phyloP scores from a whole-genome alignment of 2,888 invertebrate genomes.

The Peribatodes rhomboidaria region DNA sequence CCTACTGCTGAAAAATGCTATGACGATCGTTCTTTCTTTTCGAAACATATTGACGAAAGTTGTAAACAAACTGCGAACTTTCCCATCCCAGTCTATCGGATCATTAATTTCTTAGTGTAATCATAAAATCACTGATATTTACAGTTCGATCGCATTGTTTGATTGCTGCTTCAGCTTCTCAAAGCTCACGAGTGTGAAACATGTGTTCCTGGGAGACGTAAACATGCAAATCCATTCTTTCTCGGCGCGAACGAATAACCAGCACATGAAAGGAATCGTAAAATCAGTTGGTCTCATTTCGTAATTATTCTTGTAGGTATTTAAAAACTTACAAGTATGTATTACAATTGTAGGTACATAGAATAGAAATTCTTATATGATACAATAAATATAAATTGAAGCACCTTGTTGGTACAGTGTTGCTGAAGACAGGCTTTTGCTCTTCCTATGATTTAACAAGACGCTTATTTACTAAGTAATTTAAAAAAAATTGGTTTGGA shows the following conservation, averaged over 20 bases:
- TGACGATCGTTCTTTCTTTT: too few relatives aligned
- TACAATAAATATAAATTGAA: too few relatives aligned
- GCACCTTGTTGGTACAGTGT: too few relatives aligned
- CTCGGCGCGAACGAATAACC: conserved; percentile 50
- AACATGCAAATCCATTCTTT: conserved; percentile 64
- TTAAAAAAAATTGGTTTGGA: too few relatives aligned
- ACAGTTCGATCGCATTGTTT: conserved; percentile 38
- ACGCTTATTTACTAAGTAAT: too few relatives aligned
- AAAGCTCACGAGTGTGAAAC: conserved; percentile 50
- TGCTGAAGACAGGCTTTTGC: too few relatives aligned
- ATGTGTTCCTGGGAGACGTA: conserved; percentile 59
- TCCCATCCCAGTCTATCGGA: conserved; percentile 5
- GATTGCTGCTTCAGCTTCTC: conserved; percentile 43
- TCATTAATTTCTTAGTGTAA: conserved; percentile 21
- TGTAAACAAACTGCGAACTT: conserved; percentile 8
- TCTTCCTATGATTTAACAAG: too few relatives aligned
- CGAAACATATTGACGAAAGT: background rate
- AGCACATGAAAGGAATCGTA: conserved; percentile 51
- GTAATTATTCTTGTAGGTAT: conserved; percentile 8
- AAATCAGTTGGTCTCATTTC: conserved; percentile 40
- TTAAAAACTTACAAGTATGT: too few relatives aligned
- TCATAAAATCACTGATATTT: conserved; percentile 37
- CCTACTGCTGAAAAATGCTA: background rate
- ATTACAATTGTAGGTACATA: too few relatives aligned
- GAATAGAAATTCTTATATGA: too few relatives aligned